Evolutionary conservation across 2,888 invertebrate genomes (phyloP), one percentile per base, ranked within the genome.

Genomic region (Anodontia alba): DNA sequence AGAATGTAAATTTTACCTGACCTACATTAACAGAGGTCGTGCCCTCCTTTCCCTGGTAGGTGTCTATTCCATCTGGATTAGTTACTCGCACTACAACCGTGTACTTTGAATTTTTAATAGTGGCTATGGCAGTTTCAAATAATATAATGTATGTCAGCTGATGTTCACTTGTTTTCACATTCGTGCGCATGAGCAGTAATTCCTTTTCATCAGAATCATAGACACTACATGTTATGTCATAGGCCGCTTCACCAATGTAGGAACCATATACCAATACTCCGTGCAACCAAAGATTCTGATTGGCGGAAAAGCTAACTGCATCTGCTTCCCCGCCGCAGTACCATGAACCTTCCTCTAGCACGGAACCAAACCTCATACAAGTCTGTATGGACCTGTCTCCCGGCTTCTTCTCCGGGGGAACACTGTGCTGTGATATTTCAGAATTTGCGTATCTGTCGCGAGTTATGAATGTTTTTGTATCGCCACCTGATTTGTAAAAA

Each of bases 281-380:
- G 29, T 86, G 86, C 68, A 89, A 70, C 75, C 76, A 78, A 26
- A 89, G 76, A 23, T 76, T 80, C 31, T 84, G 83, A 73, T 79
- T 88, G 57, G 81, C 66, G 17, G 86, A 78, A 69, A 87, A 88
- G 0, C 81, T 74, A 7, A 88, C 81, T 1, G 89, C 87, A 43
- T 89, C 89, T 66, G 87, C 85, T 70, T 89, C 87, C 66, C 87
- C 89, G 33, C 89, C 87, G 57, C 87, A 89, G 62, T 86, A 89
- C 87, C 89, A 89, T 0, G 89, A 89, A 5, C 86, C 87, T 42
- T 87, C 87, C 54, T 89, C 87, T 54, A 76, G 87, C 10, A 89
- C 89, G 8, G 78, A 74, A 23, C 70, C 75, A 66, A 87, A 88
- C 2, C 89, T 78, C 75, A 87, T 84, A 68, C 89, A 89, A 0